Percentiles rank a stretch among this genome's conserved stretches.
Evolutionary conservation across 2,888 invertebrate species (phyloP).

Genomic region (Metacarcinus magister): DNA sequence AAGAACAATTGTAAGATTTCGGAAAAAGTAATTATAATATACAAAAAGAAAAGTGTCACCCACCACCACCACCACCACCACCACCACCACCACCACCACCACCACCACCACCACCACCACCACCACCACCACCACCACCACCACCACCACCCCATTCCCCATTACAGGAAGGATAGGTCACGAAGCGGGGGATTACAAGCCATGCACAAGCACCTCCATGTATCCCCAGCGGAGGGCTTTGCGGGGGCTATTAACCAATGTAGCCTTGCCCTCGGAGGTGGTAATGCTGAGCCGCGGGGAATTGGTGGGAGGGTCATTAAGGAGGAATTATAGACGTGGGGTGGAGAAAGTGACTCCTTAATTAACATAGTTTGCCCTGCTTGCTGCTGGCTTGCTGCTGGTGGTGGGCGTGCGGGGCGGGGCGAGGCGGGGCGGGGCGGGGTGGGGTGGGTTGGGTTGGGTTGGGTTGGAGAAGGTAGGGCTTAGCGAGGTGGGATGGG

Average conservation of each 20-base stretch:
- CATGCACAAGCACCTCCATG: constrained; percentile 6
- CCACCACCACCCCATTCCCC: not conserved
- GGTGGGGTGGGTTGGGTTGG: not conserved
- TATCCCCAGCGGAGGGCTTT: not conserved
- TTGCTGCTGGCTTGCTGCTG: not conserved
- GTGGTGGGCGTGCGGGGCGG: not conserved
- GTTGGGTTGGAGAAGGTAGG: not conserved
- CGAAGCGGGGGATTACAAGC: not conserved
- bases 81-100: too few species aligned
- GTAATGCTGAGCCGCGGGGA: constrained; percentile 21
- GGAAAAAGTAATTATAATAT: too few species aligned
- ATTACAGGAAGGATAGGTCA: not conserved
- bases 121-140: not conserved
- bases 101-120: too few species aligned
- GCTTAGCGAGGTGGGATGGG: too few species aligned
- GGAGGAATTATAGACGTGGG: constrained; percentile 20
- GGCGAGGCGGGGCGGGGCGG: not conserved
- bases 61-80: too few species aligned
- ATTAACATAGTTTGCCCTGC: constrained; percentile 29
- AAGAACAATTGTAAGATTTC: too few species aligned
- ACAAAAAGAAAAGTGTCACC: too few species aligned
- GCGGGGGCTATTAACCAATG: not conserved
- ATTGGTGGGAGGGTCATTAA: not conserved
- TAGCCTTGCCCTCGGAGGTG: not conserved
- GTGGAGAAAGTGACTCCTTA: constrained; percentile 36